Conservation (phyloP, 37 sponge, comb jelly and placozoan genomes). For the Chondrosia reniformis region DNA sequence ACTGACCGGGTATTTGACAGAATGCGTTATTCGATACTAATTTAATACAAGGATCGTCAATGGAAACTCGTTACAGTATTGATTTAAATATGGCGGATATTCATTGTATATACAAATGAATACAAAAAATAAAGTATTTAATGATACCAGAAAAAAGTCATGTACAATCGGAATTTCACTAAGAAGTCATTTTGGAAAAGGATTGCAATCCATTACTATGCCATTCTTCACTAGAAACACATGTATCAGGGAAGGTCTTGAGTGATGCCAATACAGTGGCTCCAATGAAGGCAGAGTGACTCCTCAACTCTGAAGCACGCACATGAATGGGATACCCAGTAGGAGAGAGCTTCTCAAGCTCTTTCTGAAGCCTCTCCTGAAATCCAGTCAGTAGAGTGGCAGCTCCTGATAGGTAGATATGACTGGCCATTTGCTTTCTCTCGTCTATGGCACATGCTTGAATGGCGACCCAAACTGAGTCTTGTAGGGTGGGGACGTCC, state of each 20-base stretch:
- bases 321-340: constrained; percentile 40
- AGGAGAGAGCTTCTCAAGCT: constrained; percentile 35
- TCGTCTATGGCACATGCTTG: constrained; percentile 75
- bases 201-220: neutral
- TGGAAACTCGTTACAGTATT: neutral
- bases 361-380: constrained; percentile 64
- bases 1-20: too few species aligned
- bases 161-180: too few species aligned
- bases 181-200: constrained; percentile 9
- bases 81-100: too few species aligned
- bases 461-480: constrained; percentile 62
- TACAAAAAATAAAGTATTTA: neutral
- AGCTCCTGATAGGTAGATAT: constrained; percentile 71
- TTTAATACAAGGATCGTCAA: too few species aligned
- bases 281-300: constrained; percentile 78
- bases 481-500: constrained; percentile 62
- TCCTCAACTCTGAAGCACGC: constrained; percentile 47
- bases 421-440: constrained; percentile 39
- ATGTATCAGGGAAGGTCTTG: constrained; percentile 38
- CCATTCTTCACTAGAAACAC: constrained; percentile 30
- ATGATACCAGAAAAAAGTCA: neutral
- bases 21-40: constrained; percentile 4
- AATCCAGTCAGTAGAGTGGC: constrained; percentile 50
- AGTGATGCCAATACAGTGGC: constrained; percentile 66
- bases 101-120: too few species aligned